These are phyloP conservation scores for Acrocera orbiculus DNA, from an alignment of 2,888 invertebrate genomes.

Conservation along the genomic window DNA sequence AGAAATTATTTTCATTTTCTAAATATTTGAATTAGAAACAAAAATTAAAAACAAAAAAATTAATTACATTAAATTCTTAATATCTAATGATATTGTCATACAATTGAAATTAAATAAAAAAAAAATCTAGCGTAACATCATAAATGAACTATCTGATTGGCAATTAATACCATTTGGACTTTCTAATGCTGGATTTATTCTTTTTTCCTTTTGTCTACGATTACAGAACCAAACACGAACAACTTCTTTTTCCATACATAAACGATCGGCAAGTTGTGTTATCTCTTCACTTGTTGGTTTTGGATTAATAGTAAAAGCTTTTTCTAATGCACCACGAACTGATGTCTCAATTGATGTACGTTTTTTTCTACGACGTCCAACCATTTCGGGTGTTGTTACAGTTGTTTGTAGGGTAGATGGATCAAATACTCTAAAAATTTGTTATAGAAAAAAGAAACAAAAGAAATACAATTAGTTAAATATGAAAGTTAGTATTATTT, in stretches of 20 bases:
- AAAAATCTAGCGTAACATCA: constrained; percentile 22
- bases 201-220: constrained; percentile 89
- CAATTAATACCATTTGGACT: constrained; percentile 45
- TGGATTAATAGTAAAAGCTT: constrained; percentile 84
- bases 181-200: constrained; percentile 74
- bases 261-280: constrained; percentile 73
- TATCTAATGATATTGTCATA: no score
- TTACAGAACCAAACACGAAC: constrained; percentile 90
- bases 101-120: no score
- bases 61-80: background rate
- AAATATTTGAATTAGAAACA: background rate
- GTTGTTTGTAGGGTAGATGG: constrained; percentile 44
- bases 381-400: constrained; percentile 68
- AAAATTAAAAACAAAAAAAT: background rate
- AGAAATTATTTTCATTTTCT: background rate
- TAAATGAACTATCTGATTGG: constrained; percentile 26
- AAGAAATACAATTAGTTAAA: no score
- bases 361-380: constrained; percentile 87
- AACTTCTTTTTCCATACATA: constrained; percentile 96
- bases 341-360: constrained; percentile 91
- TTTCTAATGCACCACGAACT: constrained; percentile 86
- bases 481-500: no score
- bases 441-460: no score
- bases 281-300: constrained; percentile 97
- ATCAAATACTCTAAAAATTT: constrained; percentile 23